Base-by-base conservation (phyloP, 92 coral and sea anemone genomes). In the Bergia sp. region DNA sequence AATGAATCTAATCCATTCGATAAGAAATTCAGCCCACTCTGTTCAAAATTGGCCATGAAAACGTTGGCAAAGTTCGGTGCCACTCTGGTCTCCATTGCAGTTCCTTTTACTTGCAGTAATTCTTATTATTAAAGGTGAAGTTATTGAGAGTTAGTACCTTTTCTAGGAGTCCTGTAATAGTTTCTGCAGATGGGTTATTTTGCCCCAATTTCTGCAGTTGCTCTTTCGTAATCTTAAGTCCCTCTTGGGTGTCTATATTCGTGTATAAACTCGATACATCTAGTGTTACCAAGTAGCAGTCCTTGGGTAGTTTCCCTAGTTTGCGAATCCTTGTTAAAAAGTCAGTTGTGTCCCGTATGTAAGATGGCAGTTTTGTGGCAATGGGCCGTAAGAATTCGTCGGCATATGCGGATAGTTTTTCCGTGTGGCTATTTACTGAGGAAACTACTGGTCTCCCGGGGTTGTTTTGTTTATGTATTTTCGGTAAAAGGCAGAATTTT, bases 211-310 rank as follows among this genome's bases (percentile, higher is more conserved):
- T 73, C 42, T 73, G 77, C 18, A 73, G 77, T 73, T 73, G 77
- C 77, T 73, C 77, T 73, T 73, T 73, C 77, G 42, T 37, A 73
- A 73, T 73, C 77, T 73, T 37, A 73, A 73, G 74, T 69, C 64
- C 64, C 64, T 69, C 74, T 69, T 69, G 1, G 74, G 36, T 69
- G 74, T 69, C n/a, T n/a, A 69, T 69, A n/a, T n/a, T 69, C 74
- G 64, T 55, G 64, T 55, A 55, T 55, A 55, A 55, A 55, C 64
- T 55, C 64, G 29, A 29, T 29, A 29, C 29, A 29, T 29, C 29
- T 29, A 29, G 29, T 29, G 29, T 29, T 29, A 29, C 29, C 29
- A 29, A 29, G 29, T 29, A 29, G 29, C 29, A 29, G 29, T 29
- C 29, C 29, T 29, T 29, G 29, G 29, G 29, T 29, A 29, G 29